Evolutionary conservation across 2,888 invertebrate species (phyloP).

Genomic region (Octonoba sinensis): DNA sequence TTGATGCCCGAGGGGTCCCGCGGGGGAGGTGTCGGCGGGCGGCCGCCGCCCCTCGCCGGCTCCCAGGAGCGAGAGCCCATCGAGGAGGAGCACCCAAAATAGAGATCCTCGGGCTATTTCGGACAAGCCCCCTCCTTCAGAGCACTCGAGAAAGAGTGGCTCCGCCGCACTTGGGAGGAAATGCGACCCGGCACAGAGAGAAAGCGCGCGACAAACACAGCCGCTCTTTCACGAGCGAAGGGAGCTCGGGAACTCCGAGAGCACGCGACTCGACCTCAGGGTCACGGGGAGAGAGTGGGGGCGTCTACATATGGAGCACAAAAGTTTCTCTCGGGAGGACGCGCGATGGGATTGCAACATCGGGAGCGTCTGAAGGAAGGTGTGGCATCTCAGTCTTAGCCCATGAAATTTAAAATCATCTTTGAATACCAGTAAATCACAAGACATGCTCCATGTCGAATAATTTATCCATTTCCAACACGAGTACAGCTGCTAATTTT

Average conservation of each 20-base stretch:
- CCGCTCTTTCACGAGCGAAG: neutral
- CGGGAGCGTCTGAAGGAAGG: too few relatives aligned
- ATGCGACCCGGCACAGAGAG: neutral
- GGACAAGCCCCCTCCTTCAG: neutral
- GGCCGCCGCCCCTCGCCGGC: slow-evolving; percentile 15
- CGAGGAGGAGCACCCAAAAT: neutral
- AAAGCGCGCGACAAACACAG: slow-evolving; percentile 29
- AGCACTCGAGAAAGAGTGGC: slow-evolving; percentile 21
- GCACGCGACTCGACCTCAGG: slow-evolving; percentile 11
- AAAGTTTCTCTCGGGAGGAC: neutral
- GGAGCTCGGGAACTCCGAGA: slow-evolving; percentile 3
- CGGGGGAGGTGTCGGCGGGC: slow-evolving; percentile 44
- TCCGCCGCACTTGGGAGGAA: neutral
- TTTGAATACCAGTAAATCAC: too few relatives aligned
- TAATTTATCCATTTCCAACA: too few relatives aligned
- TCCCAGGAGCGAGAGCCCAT: neutral
- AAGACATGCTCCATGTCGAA: too few relatives aligned
- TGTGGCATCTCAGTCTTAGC: too few relatives aligned
- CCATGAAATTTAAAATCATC: too few relatives aligned
- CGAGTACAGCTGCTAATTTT: too few relatives aligned
- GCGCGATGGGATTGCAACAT: neutral
- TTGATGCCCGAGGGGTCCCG: slow-evolving; percentile 58
- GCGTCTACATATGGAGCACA: slow-evolving; percentile 8
- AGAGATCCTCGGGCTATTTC: slow-evolving; percentile 18
- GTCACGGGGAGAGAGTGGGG: slow-evolving; percentile 32